Evolutionary conservation across 37 sponge, comb jelly and placozoan species (phyloP), one percentile per base, ranked within the genome.

Genomic region (Crambe crambe): DNA sequence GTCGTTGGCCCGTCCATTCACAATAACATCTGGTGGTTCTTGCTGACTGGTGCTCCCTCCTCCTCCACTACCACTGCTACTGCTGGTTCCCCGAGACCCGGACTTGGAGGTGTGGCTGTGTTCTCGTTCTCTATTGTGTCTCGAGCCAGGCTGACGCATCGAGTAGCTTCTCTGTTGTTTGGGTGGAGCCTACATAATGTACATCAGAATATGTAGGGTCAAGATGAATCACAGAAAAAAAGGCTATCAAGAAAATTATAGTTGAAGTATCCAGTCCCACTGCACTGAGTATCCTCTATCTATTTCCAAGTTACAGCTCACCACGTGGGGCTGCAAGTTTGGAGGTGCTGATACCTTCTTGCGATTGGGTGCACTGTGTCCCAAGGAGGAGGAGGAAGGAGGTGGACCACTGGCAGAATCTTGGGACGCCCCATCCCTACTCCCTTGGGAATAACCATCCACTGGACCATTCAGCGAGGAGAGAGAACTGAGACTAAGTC

Each of bases 341-440:
- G 75, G 85, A 1, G 88, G 88, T 4, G 88, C 88, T 29, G 88
- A 88, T 44, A 82, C 60, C 61, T 88, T 88, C 74, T 88, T 88
- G n/a, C 68, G 30, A 5, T 4, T 37, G 3, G 62, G 41, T 21
- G 42, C 60, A 0, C 59, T 25, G 2, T 68, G 70, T 38, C 26
- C 68, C 3, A 15, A 9, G 18, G 77, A 29, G 10, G 37, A 41
- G 51, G 74, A 51, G 38, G 31, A 56, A 0, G 59, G 40, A 44
- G 57, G 9, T 18, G 35, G 2, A 6, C 66, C 66, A 8, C 34
- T 9, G 21, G 37, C 47, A 44, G 37, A 37, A 8, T 42, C 42
- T 22, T 37, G 32, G 68, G 42, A 36, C 37, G 3, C 54, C 4
- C 57, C 66, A 68, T 27, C 29, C 32, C 47, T 35, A 30, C 37